A percentile compares a stretch with the other conserved stretches of the same genome.
Evolutionary conservation across 2,888 invertebrate species (phyloP).

Genomic region (Pristionchus arcanus): DNA sequence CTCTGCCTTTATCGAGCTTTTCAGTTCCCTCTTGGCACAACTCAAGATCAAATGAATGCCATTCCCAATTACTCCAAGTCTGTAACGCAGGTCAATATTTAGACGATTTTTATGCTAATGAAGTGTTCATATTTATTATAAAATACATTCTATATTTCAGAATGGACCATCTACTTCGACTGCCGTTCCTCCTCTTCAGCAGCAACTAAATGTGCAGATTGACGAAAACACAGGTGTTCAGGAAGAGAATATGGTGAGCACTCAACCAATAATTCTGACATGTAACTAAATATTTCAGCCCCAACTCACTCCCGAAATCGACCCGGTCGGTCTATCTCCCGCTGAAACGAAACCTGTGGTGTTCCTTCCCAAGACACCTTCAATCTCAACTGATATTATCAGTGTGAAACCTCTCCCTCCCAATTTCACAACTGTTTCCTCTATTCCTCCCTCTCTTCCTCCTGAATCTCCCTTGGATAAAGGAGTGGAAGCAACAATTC

Average conservation of each 20-base stretch:
- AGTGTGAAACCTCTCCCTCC: neutral
- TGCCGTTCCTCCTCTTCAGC: neutral
- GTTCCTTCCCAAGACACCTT: too few relatives aligned
- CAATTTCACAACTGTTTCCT: neutral
- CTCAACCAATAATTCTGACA: neutral
- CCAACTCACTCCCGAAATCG: neutral
- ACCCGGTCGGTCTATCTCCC: neutral
- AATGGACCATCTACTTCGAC: neutral
- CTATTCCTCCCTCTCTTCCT: neutral
- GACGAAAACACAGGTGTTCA: neutral
- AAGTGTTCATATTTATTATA: neutral
- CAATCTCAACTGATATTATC: neutral
- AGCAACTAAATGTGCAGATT: neutral
- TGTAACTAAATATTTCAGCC: neutral
- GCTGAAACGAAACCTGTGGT: neutral
- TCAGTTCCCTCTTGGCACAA: neutral
- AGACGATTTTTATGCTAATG: neutral
- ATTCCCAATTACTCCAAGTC: neutral
- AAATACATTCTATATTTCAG: neutral
- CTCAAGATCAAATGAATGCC: neutral
- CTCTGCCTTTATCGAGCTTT: neutral
- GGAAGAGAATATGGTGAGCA: neutral
- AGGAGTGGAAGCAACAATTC: too few relatives aligned
- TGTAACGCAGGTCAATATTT: neutral
- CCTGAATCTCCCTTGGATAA: neutral